phyloP scores from a whole-genome alignment of 2,113 vertebrate genomes.

The Oenanthe oenanthe region DNA sequence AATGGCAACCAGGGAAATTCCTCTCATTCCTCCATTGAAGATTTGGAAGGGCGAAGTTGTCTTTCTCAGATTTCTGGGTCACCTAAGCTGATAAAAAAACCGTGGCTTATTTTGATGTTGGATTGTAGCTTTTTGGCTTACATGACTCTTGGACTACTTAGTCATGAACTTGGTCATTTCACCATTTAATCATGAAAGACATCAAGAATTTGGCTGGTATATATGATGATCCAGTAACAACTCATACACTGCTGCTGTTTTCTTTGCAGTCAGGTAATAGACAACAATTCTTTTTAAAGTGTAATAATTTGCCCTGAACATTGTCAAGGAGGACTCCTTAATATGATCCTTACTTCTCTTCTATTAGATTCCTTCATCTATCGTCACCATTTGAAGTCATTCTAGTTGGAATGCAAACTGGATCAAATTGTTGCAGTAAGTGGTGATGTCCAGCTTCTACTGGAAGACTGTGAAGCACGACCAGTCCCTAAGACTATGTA shows the following conservation, averaged over 20 bases:
- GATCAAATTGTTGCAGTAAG: neutral
- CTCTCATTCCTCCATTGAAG: neutral
- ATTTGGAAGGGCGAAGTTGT: neutral
- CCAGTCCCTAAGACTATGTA: rapidly evolving
- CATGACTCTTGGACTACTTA: neutral
- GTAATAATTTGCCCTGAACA: neutral
- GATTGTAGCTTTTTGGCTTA: neutral
- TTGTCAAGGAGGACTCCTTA: neutral
- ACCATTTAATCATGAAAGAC: neutral
- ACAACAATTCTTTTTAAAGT: neutral
- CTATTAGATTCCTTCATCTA: neutral
- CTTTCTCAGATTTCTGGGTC: neutral
- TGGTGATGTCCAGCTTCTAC: neutral
- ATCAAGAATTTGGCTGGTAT: neutral
- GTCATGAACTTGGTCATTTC: neutral
- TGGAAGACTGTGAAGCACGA: rapidly evolving
- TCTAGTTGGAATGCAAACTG: neutral
- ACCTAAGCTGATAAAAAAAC: neutral
- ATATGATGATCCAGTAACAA: neutral
- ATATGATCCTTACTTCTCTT: neutral
- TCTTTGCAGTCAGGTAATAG: neutral
- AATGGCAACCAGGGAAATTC: neutral
- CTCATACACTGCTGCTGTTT: neutral
- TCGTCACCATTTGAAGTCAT: neutral
- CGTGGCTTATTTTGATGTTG: neutral